Percentiles rank a stretch among this genome's conserved stretches.
These are phyloP conservation scores for Macrotis lagotis DNA, from an alignment of 2,113 vertebrate genomes.

Conservation along the genomic window DNA sequence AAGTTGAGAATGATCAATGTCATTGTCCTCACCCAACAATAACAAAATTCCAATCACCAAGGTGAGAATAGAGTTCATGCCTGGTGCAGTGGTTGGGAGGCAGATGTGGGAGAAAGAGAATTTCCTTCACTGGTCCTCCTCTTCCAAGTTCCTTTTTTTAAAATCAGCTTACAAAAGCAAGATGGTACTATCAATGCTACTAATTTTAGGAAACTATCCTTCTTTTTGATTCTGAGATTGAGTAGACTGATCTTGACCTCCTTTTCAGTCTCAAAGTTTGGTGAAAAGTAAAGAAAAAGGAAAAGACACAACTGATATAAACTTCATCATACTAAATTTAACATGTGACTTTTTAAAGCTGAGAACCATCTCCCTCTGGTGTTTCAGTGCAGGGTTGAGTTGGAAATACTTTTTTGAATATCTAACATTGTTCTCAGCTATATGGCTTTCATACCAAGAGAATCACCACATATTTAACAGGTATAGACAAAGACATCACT, in stretches of 20 bases:
- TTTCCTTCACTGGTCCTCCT: not conserved
- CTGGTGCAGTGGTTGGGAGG: not conserved
- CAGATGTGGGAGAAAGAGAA: not conserved
- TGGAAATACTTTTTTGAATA: not conserved
- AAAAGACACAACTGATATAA: not conserved
- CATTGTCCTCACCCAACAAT: slow-evolving; percentile 1
- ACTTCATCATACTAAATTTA: not conserved
- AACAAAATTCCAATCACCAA: not conserved
- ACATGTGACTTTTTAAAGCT: not conserved
- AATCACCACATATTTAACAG: no score
- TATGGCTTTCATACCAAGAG: not conserved
- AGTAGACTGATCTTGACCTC: not conserved
- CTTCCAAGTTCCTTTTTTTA: not conserved
- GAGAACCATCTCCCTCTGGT: not conserved
- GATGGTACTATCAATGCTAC: not conserved
- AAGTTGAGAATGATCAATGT: not conserved
- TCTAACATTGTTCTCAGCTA: not conserved
- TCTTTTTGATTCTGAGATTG: not conserved
- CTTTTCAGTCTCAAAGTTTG: not conserved
- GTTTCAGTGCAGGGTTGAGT: not conserved
- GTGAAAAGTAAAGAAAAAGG: not conserved
- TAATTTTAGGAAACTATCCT: not conserved
- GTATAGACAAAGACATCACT: not conserved
- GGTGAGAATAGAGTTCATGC: not conserved
- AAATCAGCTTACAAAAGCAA: not conserved